Evolutionary conservation across 2,797 vertebrate species (phyloP).

Genomic region (Pantherophis vulpinus): DNA sequence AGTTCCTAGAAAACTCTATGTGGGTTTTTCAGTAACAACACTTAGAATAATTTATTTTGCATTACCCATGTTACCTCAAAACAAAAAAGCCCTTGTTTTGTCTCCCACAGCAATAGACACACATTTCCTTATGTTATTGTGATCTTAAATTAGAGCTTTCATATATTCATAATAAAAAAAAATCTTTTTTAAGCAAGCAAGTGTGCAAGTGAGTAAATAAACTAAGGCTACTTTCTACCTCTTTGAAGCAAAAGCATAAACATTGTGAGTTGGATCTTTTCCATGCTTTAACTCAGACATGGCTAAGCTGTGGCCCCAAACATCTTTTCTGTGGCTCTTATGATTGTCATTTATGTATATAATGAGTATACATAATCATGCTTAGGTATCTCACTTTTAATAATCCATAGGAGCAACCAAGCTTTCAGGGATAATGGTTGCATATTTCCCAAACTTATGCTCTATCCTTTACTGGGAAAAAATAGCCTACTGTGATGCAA

Average conservation of each 20-base stretch:
- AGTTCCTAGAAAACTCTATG: background rate
- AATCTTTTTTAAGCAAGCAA: background rate
- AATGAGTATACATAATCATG: background rate
- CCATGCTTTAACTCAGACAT: background rate
- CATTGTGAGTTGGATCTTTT: background rate
- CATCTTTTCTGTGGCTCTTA: background rate
- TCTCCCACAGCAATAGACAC: background rate
- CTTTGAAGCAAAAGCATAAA: background rate
- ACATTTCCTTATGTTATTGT: background rate
- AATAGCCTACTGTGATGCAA: background rate
- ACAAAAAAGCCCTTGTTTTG: background rate
- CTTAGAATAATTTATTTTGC: background rate
- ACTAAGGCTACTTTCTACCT: background rate
- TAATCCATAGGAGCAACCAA: background rate
- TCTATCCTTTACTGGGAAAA: background rate
- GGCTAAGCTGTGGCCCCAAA: background rate
- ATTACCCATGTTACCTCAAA: background rate
- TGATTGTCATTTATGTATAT: background rate
- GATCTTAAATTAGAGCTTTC: background rate
- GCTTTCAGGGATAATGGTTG: background rate
- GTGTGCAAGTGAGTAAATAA: background rate
- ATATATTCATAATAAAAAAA: background rate
- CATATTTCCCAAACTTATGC: background rate
- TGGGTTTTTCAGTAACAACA: background rate
- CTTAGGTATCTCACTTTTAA: background rate